Conservation (phyloP, 1,140 invertebrate species). For the Bombus turneri region DNA sequence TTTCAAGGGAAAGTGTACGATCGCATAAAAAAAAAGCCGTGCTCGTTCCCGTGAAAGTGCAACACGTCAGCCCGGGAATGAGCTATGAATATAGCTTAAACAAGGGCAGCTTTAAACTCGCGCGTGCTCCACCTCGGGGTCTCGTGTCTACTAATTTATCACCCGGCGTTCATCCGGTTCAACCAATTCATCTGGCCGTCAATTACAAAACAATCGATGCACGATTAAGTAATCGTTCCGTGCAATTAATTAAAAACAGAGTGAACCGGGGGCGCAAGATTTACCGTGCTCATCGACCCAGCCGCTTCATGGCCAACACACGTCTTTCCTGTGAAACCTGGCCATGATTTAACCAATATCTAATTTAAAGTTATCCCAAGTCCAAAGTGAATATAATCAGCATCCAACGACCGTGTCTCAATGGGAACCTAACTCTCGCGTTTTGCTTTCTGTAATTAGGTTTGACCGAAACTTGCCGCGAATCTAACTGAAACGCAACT, state of each 20-base stretch:
- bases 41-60: background rate
- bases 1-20: background rate
- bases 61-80: constrained; percentile 3
- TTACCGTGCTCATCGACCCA: background rate
- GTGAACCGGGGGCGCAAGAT: background rate
- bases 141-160: constrained; percentile 59
- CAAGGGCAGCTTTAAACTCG: constrained; percentile 29
- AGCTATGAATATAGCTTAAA: constrained; percentile 43
- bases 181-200: constrained; percentile 61
- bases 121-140: background rate
- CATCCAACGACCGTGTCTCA: background rate
- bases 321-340: background rate
- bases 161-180: constrained; percentile 56
- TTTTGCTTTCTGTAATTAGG: constrained; percentile 3
- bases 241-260: constrained; percentile 55
- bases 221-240: constrained; percentile 60
- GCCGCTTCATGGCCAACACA: background rate
- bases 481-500: background rate
- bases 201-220: constrained; percentile 65
- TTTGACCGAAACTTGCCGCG: background rate
- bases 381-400: background rate
- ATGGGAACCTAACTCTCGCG: background rate
- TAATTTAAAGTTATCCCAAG: background rate
- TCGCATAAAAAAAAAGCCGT: background rate
- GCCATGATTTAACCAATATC: constrained; percentile 7